Evolutionary conservation across 2,888 invertebrate genomes (phyloP).

Genomic region (Venustoraphidia nigricollis): DNA sequence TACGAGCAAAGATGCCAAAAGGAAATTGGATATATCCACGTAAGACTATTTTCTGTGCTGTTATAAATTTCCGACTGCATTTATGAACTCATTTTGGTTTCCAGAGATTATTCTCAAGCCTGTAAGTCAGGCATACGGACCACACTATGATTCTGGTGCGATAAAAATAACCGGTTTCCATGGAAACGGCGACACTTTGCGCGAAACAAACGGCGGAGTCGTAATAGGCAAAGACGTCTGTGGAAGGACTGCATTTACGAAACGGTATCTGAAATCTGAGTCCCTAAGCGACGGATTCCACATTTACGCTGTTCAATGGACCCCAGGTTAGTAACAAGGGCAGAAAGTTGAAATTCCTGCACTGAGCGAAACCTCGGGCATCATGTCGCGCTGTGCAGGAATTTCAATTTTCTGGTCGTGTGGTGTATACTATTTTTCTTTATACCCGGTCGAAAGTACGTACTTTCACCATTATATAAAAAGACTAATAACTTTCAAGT

Average conservation of each 20-base stretch:
- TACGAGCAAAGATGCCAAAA: conserved; percentile 33
- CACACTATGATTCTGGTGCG: conserved; percentile 46
- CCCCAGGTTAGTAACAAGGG: conserved; percentile 24
- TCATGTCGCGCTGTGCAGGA: too few relatives aligned
- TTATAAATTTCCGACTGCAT: too few relatives aligned
- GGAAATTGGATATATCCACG: conserved; percentile 42
- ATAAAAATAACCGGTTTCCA: conserved; percentile 53
- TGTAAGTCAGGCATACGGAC: conserved; percentile 44
- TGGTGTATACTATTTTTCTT: too few relatives aligned
- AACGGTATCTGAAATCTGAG: conserved; percentile 9
- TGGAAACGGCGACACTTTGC: conserved; percentile 37
- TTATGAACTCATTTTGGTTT: conserved; percentile 8
- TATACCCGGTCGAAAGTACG: too few relatives aligned
- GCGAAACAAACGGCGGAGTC: conserved; percentile 20
- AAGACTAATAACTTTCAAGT: too few relatives aligned
- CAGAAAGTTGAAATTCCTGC: too few relatives aligned
- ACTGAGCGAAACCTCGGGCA: too few relatives aligned
- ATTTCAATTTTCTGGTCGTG: too few relatives aligned
- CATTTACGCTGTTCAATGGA: conserved; percentile 39
- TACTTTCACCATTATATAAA: too few relatives aligned
- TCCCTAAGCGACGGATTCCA: conserved; percentile 38
- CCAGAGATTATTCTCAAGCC: conserved; percentile 49
- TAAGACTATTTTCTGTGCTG: conserved; percentile 14
- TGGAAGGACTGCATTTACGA: conserved; percentile 20
- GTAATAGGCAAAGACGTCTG: conserved; percentile 18